Evolutionary conservation across 1,140 invertebrate species (phyloP).

Genomic region (Eriocheir sinensis): DNA sequence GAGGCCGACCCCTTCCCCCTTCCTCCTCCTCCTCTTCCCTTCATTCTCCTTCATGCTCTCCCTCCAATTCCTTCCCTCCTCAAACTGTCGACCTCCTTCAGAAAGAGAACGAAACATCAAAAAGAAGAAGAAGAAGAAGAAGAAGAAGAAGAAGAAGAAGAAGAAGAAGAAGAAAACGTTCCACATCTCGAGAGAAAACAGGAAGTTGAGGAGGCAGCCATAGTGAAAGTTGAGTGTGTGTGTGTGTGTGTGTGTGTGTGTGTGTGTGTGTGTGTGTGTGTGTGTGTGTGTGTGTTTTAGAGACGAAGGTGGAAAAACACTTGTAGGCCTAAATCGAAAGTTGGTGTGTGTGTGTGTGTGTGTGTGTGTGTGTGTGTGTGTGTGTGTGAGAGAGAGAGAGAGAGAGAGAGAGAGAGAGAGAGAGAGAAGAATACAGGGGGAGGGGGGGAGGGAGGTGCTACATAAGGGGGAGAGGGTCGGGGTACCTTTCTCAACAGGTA

Average conservation of each 20-base stretch:
- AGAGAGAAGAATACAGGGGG: not conserved
- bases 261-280: constrained; percentile 38
- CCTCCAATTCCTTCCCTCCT: too few species aligned
- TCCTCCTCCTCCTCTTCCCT: too few species aligned
- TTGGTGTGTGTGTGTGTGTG: constrained; percentile 11
- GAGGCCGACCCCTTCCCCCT: too few species aligned
- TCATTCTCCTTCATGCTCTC: too few species aligned
- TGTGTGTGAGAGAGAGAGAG: not conserved
- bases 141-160: not conserved
- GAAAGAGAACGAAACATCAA: too few species aligned
- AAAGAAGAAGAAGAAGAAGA: not conserved
- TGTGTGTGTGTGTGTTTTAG: constrained; percentile 34
- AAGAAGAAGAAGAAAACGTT: constrained; percentile 14
- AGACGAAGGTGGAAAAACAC: too few species aligned
- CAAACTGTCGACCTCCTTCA: too few species aligned
- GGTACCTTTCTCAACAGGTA: too few species aligned
- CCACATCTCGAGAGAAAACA: constrained; percentile 15
- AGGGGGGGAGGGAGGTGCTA: too few species aligned
- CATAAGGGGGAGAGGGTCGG: too few species aligned
- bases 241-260: constrained; percentile 13
- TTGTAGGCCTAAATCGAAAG: too few species aligned
- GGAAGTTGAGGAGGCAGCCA: not conserved
- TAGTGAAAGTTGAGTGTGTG: not conserved
- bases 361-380: not conserved
- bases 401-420: not conserved